Evolutionary conservation across 1,140 invertebrate species (phyloP), one percentile per base, ranked within the genome.

Genomic region (Drosophila pandora): DNA sequence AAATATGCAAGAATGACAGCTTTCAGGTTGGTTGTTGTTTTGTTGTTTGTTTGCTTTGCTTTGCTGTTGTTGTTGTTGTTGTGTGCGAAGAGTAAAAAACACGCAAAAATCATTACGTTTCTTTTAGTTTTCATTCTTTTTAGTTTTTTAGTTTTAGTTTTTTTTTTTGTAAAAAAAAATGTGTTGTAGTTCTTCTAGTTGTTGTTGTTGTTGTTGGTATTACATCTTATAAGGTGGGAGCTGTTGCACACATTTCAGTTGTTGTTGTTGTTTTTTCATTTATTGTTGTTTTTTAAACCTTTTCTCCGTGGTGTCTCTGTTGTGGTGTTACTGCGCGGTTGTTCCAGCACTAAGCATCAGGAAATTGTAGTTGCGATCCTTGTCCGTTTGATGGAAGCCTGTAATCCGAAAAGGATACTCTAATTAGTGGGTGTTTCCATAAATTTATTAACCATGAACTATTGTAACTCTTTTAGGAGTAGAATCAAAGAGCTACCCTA

Each of bases 231-330:
- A 72, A 89, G 83, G 83, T 88, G 83, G 83, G 83, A 89, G 79
- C 80, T 76, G 84, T 88, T 85, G 82, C 82, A 79, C 82, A 87
- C 82, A 85, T 72, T 82, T 87, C 82, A 88, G 79, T 88, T 88
- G 47, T 87, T 70, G 30, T 65, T 60, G 49, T 69, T 78, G 72
- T 57, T 73, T 78, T 77, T 57, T 73, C 28, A 37, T 77, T 54
- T 43, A 43, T 54, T 76, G 37, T 63, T 63, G 6, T 23, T 49
- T 2, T 45, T 41, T 9, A 21, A 7, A 55, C 45, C 10, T 48
- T 60, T 52, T 71, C 47, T 17, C 17, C 1, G 17, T 17, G 17
- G 34, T 57, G 41, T 63, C 17, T 49, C 22, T 61, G 25, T 50
- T 57, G 54, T 25, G 41, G 32, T 49, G n/a, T 71, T 53, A 84